Conservation (phyloP, 1,140 invertebrate species). For the Drosophila gunungcola region DNA sequence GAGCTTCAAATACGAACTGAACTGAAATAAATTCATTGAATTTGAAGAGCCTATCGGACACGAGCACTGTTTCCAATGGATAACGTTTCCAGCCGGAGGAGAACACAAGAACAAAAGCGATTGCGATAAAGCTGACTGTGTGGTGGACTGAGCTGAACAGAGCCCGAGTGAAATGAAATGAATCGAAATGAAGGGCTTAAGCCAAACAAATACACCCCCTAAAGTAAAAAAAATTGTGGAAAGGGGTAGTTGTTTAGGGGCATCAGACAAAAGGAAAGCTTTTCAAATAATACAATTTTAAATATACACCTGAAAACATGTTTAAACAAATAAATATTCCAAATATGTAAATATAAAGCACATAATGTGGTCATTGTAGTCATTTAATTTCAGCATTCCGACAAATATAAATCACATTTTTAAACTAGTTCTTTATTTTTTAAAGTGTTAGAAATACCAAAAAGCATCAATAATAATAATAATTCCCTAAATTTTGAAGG, state of each 20-base stretch:
- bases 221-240: constrained; percentile 20
- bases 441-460: no score
- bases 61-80: constrained; percentile 51
- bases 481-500: no score
- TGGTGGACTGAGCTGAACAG: constrained; percentile 30
- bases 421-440: no score
- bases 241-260: constrained; percentile 3
- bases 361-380: no score
- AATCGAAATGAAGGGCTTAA: constrained; percentile 28
- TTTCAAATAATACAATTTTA: neutral
- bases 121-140: constrained; percentile 40
- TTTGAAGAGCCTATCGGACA: constrained; percentile 38
- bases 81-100: constrained; percentile 52
- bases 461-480: no score
- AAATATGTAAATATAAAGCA: no score
- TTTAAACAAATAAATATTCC: neutral
- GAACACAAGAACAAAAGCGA: constrained; percentile 57
- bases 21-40: constrained; percentile 48
- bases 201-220: constrained; percentile 67
- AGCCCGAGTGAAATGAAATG: constrained; percentile 18
- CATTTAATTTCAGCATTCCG: no score
- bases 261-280: constrained; percentile 2
- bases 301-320: no score
- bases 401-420: no score
- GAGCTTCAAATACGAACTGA: constrained; percentile 66